Conservation (phyloP, 2,113 vertebrate genomes). For the Paradoxurus hermaphroditus region DNA sequence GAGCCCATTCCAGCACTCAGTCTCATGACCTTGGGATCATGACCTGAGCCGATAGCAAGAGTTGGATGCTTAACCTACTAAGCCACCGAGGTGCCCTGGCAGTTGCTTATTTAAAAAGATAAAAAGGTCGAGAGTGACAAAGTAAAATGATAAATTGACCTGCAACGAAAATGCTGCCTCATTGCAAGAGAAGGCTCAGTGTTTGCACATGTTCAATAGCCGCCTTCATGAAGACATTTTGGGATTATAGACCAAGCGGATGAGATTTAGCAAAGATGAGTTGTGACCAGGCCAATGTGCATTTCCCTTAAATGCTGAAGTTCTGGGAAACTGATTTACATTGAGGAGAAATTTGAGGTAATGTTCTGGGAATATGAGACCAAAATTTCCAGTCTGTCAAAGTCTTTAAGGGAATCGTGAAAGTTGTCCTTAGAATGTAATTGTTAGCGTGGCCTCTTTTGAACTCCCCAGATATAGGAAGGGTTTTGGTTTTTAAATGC, state of each 20-base stretch:
- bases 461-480: not conserved
- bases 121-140: slow-evolving; percentile 13
- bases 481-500: slow-evolving; percentile 44
- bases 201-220: slow-evolving; percentile 23
- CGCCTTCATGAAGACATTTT: not conserved
- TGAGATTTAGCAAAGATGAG: slow-evolving; percentile 49
- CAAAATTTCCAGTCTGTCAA: slow-evolving; percentile 40
- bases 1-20: too few species aligned
- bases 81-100: too few species aligned
- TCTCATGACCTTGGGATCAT: too few species aligned
- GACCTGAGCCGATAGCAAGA: too few species aligned
- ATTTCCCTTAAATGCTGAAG: slow-evolving; percentile 44
- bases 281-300: slow-evolving; percentile 19
- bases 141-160: not conserved
- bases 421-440: slow-evolving; percentile 51
- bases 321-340: slow-evolving; percentile 60
- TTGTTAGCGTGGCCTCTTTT: slow-evolving; percentile 49
- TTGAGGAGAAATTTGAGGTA: slow-evolving; percentile 41
- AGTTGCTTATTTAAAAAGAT: not conserved
- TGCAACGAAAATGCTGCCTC: not conserved
- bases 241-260: not conserved
- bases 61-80: too few species aligned
- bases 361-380: slow-evolving; percentile 45
- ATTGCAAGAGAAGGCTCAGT: not conserved
- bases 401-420: slow-evolving; percentile 28